Conservation (phyloP, 2,113 vertebrate genomes). For the Plecotus auritus region DNA sequence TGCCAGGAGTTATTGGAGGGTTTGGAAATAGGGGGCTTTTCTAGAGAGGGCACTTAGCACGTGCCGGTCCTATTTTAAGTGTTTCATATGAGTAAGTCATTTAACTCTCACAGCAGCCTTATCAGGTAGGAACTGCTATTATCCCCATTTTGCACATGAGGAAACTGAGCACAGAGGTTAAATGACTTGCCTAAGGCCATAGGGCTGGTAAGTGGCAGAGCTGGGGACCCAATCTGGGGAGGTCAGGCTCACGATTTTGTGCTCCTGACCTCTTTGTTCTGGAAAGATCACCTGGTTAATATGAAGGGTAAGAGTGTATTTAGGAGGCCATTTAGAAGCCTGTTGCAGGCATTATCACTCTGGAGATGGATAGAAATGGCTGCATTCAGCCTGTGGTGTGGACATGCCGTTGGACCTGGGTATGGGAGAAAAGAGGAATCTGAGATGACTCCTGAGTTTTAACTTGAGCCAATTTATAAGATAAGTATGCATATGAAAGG, state of each 20-base stretch:
- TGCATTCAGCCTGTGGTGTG: neutral
- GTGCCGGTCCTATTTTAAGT: neutral
- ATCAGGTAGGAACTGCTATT: neutral
- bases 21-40: neutral
- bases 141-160: neutral
- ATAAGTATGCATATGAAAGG: neutral
- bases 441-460: neutral
- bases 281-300: neutral
- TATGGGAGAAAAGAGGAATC: neutral
- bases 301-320: neutral
- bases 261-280: neutral
- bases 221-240: neutral
- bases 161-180: neutral
- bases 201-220: neutral
- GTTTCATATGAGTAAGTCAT: neutral
- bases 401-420: neutral
- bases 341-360: neutral
- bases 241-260: neutral
- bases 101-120: neutral
- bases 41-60: neutral
- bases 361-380: neutral
- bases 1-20: neutral
- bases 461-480: neutral
- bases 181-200: neutral
- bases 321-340: neutral